Evolutionary conservation across 2,797 vertebrate species (phyloP), one percentile per base, ranked within the genome.

Genomic region (Phaenicophaeus curvirostris): DNA sequence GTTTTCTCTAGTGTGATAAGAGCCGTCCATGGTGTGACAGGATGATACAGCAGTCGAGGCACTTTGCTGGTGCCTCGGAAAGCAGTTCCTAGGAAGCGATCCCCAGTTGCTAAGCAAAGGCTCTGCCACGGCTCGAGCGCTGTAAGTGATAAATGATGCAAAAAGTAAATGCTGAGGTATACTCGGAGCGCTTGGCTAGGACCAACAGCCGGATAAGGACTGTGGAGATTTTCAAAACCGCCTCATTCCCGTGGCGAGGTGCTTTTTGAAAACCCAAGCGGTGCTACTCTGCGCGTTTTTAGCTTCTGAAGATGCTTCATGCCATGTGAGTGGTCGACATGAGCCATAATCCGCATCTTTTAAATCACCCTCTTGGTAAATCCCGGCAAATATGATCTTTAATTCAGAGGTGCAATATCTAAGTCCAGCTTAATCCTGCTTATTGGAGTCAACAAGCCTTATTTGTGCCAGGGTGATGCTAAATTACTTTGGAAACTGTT

Each of bases 401-500:
- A 6, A 30, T 72, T 89, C 21, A 3, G 20, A 61, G 65, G 19
- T 33, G 41, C 17, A 3, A 1, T 7, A 13, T 41, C 37, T 65
- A 65, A 72, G 78, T 84, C 54, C 30, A 35, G 24, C 17, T 44
- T 58, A 75, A 72, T 35, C 58, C 79, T 51, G 42, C 6, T 80
- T 58, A 10, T 30, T 50, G 31, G 66, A 50, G 57, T 18, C 0
- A 0, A 57, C 30, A 31, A 59, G 28, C 31, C 8, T 19, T 24
- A 8, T 28, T 48, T 1, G 1, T 87, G 57, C 23, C 9, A 3
- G 13, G 11, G 37, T 0, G 1, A 59, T 0, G 0, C 0, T 0
- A 57, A 67, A 59, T 66, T 11, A 20, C 63, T 92, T 37, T 7
- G 28, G 46, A 37, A 80, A 17, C 9, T 15, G 10, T 4, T 9